Base-by-base conservation (phyloP, 2,888 invertebrate species). In the Nemotelus pantherinus region DNA sequence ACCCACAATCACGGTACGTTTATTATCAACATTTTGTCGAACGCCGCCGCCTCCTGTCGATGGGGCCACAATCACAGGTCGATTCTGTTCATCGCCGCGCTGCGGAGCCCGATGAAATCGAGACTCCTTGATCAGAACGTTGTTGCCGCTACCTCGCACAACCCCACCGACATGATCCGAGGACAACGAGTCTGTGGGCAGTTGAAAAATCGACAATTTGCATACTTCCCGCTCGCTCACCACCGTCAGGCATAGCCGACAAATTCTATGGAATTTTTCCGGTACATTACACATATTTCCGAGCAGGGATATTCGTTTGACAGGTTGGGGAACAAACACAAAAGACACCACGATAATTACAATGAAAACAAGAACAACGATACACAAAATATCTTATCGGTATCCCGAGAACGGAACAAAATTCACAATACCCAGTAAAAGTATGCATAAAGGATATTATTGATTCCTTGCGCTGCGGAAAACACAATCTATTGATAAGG, bases 211-310 rank as follows among this genome's bases (percentile, higher is more conserved):
- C 82, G 84, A 85, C 80, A 87, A 83, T 92, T 90, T 92, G 91
- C 88, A 90, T 90, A 89, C 91, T 90, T 93, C 93, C 90, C 92
- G 89, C 88, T 91, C 91, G 89, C 90, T 90, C 88, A 91, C 90
- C 89, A 90, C 89, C 89, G 94, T 94, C 92, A 95, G 93, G 92
- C 95, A 95, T 92, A 95, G 93, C 90, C 95, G 94, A 93, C 95
- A 95, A 90, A 95, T 93, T 92, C 94, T 94, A 91, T 94, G 94
- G 91, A 94, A 95, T 92, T 94, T 95, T 91, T 93, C 92, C 92
- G 94, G 94, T 92, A 95, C 93, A 91, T 92, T 92, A 92, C 93
- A 94, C 94, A 94, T 94, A 92, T 92, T 93, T 93, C 79, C 80
- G 81, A 57, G 48, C 43, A 47, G 43, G 70, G 70, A 53, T n/a